Conservation (phyloP, 2,888 invertebrate species). For the Idaea dimidiata region DNA sequence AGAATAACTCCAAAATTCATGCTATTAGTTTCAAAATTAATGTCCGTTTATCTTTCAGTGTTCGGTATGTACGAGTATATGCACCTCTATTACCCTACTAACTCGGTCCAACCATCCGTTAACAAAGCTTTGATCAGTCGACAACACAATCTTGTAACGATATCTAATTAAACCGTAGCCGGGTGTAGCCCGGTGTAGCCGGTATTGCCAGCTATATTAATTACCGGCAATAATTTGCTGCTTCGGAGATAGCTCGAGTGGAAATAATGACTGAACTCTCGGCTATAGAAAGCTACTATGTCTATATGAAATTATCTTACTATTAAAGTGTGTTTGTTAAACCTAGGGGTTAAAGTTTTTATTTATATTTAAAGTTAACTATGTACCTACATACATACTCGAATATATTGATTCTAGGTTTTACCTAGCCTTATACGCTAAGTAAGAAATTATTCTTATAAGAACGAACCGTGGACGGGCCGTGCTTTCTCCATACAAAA, state of each 20-base stretch:
- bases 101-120: slow-evolving; percentile 19
- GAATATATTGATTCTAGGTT: no score
- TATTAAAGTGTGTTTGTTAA: background rate
- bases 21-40: no score
- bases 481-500: no score
- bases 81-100: background rate
- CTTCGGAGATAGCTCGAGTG: slow-evolving; percentile 20
- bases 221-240: slow-evolving; percentile 26
- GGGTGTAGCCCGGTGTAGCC: slow-evolving; percentile 4
- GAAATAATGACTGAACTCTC: slow-evolving; percentile 28
- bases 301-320: background rate
- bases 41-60: background rate
- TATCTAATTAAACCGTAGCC: slow-evolving; percentile 26
- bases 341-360: background rate
- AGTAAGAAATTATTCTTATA: no score
- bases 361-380: no score
- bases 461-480: no score
- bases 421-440: no score
- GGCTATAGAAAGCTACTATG: background rate
- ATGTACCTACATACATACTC: no score
- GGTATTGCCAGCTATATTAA: slow-evolving; percentile 11
- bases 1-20: no score
- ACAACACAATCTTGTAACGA: slow-evolving; percentile 14
- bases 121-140: slow-evolving; percentile 29
- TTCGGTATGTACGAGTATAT: no score